Evolutionary conservation across 2,797 vertebrate genomes (phyloP).

Genomic region (Alectoris magna): DNA sequence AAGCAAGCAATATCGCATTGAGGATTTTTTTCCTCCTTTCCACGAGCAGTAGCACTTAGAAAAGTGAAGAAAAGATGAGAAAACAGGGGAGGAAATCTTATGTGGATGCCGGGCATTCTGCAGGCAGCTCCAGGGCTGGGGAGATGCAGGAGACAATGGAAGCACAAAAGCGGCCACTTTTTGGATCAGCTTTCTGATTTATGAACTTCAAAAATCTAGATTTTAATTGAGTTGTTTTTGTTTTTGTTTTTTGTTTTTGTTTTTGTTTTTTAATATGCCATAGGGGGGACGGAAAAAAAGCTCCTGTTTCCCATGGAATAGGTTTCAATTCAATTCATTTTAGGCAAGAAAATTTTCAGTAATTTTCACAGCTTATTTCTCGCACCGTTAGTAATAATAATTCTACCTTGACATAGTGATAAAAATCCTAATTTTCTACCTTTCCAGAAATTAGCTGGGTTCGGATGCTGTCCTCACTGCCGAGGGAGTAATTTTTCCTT

Average conservation of each 20-base stretch:
- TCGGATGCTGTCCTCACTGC: background rate
- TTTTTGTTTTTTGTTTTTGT: background rate
- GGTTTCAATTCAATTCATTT: background rate
- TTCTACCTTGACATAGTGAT: background rate
- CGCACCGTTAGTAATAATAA: background rate
- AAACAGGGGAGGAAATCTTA: background rate
- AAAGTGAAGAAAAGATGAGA: constrained; percentile 6
- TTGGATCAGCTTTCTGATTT: background rate
- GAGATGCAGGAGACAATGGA: background rate
- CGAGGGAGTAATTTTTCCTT: background rate
- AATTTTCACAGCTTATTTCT: background rate
- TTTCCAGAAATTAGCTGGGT: background rate
- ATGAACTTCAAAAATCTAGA: background rate
- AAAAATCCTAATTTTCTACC: background rate
- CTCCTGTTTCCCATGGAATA: accelerated
- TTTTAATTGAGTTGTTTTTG: background rate
- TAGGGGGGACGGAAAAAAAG: background rate
- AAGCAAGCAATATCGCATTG: background rate
- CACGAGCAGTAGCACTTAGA: background rate
- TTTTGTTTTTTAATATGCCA: background rate
- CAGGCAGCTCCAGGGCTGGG: background rate
- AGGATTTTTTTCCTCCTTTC: background rate
- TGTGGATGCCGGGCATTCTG: accelerated
- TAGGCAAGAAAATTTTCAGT: background rate
- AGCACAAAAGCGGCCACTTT: background rate